A percentile compares a stretch with the other conserved stretches of the same genome.
These are phyloP conservation scores for Drosophila quasianomalipes DNA, from an alignment of 2,888 invertebrate genomes.

Conservation along the genomic window DNA sequence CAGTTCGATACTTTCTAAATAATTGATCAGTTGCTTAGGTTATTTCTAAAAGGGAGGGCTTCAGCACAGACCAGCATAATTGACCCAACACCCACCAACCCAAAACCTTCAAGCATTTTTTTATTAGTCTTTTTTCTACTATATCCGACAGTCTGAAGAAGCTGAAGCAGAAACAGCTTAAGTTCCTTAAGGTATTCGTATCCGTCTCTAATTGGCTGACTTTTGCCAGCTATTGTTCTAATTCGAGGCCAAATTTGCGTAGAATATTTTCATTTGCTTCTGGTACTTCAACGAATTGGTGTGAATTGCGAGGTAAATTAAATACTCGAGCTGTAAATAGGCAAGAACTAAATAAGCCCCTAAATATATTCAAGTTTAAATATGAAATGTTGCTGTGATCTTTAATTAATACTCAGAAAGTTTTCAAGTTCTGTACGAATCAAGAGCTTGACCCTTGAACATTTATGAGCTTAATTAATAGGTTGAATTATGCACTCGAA, in stretches of 20 bases:
- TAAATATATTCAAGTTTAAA: slow-evolving; percentile 5
- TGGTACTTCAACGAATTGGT: slow-evolving; percentile 19
- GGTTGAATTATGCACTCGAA: slow-evolving; percentile 52
- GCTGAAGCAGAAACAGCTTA: slow-evolving; percentile 17
- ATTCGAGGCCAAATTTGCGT: slow-evolving; percentile 43
- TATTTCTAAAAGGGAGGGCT: slow-evolving; percentile 24
- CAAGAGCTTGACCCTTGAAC: slow-evolving; percentile 38
- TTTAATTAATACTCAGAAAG: slow-evolving; percentile 21
- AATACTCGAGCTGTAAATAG: slow-evolving; percentile 4
- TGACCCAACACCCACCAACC: not conserved
- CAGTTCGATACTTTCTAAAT: slow-evolving; percentile 74
- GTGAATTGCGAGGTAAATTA: slow-evolving; percentile 8
- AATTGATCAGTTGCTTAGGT: slow-evolving; percentile 71
- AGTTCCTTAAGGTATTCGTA: slow-evolving; percentile 34
- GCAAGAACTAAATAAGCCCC: not conserved
- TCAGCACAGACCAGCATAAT: slow-evolving; percentile 28
- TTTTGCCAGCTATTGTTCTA: slow-evolving; percentile 36
- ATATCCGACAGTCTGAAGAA: not conserved
- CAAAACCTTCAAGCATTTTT: not conserved
- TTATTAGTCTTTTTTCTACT: slow-evolving; percentile 21
- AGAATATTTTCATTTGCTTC: slow-evolving; percentile 24
- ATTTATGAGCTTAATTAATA: slow-evolving; percentile 59
- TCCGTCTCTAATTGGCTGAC: slow-evolving; percentile 41
- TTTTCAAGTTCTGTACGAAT: not conserved
- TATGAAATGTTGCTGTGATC: slow-evolving; percentile 8